Evolutionary conservation across 37 sponge, comb jelly and placozoan species (phyloP), one percentile per base, ranked within the genome.

Genomic region (Beroe ovata): DNA sequence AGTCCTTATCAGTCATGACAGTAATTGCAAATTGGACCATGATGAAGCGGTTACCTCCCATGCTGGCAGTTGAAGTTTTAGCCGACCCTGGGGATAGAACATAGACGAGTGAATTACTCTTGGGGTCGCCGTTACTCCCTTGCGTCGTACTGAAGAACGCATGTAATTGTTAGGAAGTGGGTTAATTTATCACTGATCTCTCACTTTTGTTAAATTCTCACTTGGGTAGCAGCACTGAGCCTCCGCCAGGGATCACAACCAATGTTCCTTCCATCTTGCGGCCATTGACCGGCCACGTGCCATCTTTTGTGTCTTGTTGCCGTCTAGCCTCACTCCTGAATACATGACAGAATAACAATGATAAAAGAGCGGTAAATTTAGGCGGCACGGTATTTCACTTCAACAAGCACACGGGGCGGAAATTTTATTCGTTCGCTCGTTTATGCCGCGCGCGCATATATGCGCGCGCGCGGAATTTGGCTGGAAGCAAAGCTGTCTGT

Each of bases 141-240:
- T 77, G 84, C 25, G 84, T 77, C 0, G 84, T 21, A 40, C 69
- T 66, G 69, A 66, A 61, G 21, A 61, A 22, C 26, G 6, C 28
- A 25, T 22, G 28, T 16, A 58, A 58, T 58, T 58, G 16, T 19
- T 58, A 58, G 11, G 16, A 11, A 58, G 59, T 58, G 59, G 59
- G 11, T 58, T 58, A 58, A 58, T 58, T 58, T 58, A 58, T 16
- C 16, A 58, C n/a, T n/a, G n/a, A n/a, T n/a, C n/a, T n/a, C n/a
- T n/a, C n/a, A n/a, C n/a, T n/a, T n/a, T n/a, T n/a, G n/a, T n/a
- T n/a, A n/a, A n/a, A n/a, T n/a, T n/a, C 69, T 66, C 36, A 66
- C 69, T 77, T 77, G 28, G 84, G 84, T 21, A 77, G 84, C 35
- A 77, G 54, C 21, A 77, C 84, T 21, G 84, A 77, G n/a, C 84